Percentiles rank a stretch among this genome's conserved stretches.
Evolutionary conservation across 2,888 invertebrate species (phyloP).

Genomic region (Epistrophe eligans): DNA sequence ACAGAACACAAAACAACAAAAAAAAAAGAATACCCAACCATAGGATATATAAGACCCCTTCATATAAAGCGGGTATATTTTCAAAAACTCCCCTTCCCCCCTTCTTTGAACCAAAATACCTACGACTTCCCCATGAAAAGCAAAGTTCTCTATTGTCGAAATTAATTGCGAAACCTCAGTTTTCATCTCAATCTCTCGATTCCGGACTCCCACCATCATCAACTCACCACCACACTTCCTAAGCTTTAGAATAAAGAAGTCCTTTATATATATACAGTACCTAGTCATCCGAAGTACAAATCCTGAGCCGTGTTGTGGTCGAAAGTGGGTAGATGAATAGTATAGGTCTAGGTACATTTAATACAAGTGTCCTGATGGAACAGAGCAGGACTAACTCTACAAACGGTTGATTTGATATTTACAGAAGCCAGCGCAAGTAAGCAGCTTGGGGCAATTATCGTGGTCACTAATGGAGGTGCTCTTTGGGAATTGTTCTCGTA

Average conservation of each 20-base stretch:
- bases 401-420: slow-evolving; percentile 76
- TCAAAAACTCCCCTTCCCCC: neutral
- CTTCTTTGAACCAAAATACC: slow-evolving; percentile 33
- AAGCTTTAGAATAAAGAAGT: slow-evolving; percentile 48
- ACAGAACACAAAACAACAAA: slow-evolving; percentile 27
- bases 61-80: neutral
- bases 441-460: slow-evolving; percentile 77
- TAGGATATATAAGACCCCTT: neutral
- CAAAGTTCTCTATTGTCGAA: slow-evolving; percentile 74
- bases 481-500: slow-evolving; percentile 77
- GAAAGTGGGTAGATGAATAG: neutral
- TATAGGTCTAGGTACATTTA: slow-evolving; percentile 36
- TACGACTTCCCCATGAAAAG: slow-evolving; percentile 61
- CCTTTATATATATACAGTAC: slow-evolving; percentile 39
- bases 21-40: slow-evolving; percentile 23
- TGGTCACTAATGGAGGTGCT: slow-evolving; percentile 78
- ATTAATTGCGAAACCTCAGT: slow-evolving; percentile 78
- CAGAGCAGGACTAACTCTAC: slow-evolving; percentile 24
- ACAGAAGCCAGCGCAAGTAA: slow-evolving; percentile 75
- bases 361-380: slow-evolving; percentile 58
- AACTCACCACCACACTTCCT: neutral
- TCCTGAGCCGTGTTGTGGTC: slow-evolving; percentile 33
- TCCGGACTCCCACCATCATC: slow-evolving; percentile 16
- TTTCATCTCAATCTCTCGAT: slow-evolving; percentile 73
- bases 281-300: slow-evolving; percentile 50